Base-by-base conservation (phyloP, 2,888 invertebrate genomes). In the Auanema sp. region DNA sequence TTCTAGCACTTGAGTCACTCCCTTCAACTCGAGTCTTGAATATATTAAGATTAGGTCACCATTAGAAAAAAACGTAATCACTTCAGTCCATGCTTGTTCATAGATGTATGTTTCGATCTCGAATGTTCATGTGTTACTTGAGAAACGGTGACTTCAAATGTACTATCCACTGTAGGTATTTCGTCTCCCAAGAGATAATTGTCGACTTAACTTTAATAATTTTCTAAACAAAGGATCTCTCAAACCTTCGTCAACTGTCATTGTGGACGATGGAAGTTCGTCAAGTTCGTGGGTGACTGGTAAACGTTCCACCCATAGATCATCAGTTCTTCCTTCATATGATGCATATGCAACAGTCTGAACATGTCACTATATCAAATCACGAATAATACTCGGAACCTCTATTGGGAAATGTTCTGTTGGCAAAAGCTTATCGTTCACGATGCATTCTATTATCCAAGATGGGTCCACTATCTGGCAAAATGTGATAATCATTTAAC, bases 391-490 rank as follows among this genome's bases (percentile, higher is more conserved):
- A 23, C 2, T 11, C 2, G 24, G 3, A 1, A 18, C 53, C 21
- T 18, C 10, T 4, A 53, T 11, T 8, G 53, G 53, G 8, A 53
- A 53, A 11, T 24, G 11, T 10, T 25, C 11, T 23, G n/a, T 24
- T 33, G 24, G 53, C 3, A 53, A 11, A 1, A 53, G 24, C 14
- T 12, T 25, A 12, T 59, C 59, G 23, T 59, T 59, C 18, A 59
- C 51, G 14, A 59, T 42, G 21, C 41, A 59, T 41, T 59, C 59
- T 11, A 59, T 51, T 21, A 59, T 51, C 59, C 59, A 59, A 14
- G 59, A 59, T 33, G 59, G 59, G 40, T 59, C 59, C 4, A 59
- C 43, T 14, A 59, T 41, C 59, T 59, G 21, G 5, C 18, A 47
- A 10, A 16, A 18, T 11, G 11, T 43, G 11, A 43, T 12, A 43